A percentile compares a stretch with the other conserved stretches of the same genome.
phyloP scores from a whole-genome alignment of 2,797 vertebrate genomes.

The Stomatorhinus walkeri region DNA sequence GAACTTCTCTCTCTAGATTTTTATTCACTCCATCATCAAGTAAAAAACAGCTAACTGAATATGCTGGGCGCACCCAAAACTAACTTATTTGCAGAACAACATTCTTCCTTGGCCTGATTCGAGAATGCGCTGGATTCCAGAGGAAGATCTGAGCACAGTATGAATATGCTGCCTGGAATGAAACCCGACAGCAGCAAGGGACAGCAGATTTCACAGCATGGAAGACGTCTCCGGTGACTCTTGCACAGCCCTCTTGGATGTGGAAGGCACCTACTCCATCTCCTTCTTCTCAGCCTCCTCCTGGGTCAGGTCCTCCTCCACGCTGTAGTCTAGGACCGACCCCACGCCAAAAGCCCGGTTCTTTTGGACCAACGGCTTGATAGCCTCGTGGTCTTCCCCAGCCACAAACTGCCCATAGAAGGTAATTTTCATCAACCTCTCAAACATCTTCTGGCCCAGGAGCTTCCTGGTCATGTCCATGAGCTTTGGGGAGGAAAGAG shows the following conservation, averaged over 20 bases:
- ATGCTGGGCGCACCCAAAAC: background rate
- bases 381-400: slow-evolving; percentile 82
- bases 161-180: background rate
- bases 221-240: background rate
- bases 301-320: slow-evolving; percentile 79
- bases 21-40: background rate
- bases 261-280: slow-evolving; percentile 68
- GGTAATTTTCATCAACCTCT: slow-evolving; percentile 87
- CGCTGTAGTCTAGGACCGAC: slow-evolving; percentile 84
- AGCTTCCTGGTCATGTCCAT: slow-evolving; percentile 67
- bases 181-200: background rate
- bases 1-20: background rate
- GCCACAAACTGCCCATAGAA: slow-evolving; percentile 96
- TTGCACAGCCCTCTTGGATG: background rate
- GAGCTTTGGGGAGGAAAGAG: slow-evolving; percentile 54
- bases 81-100: background rate
- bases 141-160: background rate
- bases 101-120: background rate
- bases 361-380: slow-evolving; percentile 74
- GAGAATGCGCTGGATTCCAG: background rate
- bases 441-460: slow-evolving; percentile 72
- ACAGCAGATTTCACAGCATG: background rate
- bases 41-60: background rate
- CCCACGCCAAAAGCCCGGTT: slow-evolving; percentile 81
- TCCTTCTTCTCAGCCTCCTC: slow-evolving; percentile 73